phyloP scores from a whole-genome alignment of 2,113 vertebrate genomes.

The Tachycineta bicolor region DNA sequence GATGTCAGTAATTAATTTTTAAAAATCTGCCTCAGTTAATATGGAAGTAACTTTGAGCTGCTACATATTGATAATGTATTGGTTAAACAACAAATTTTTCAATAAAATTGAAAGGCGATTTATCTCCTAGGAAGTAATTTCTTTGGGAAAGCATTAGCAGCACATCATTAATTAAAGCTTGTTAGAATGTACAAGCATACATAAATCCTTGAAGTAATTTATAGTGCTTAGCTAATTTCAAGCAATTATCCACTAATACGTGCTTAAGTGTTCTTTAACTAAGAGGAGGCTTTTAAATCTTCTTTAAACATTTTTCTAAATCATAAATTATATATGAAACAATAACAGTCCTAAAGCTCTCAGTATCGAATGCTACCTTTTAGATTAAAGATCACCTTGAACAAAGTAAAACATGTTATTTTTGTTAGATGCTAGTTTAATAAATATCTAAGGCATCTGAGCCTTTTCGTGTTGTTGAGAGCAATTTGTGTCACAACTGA shows the following conservation, averaged over 20 bases:
- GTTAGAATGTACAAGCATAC: slow-evolving; percentile 78
- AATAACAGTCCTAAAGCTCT: slow-evolving; percentile 46
- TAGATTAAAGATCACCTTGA: neutral
- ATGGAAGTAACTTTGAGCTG: neutral
- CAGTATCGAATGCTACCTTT: neutral
- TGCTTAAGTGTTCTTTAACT: slow-evolving; percentile 81
- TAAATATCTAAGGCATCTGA: neutral
- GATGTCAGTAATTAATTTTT: neutral
- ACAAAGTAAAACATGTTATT: neutral
- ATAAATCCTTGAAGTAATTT: slow-evolving; percentile 83
- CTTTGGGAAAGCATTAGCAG: slow-evolving; percentile 78
- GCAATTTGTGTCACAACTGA: neutral
- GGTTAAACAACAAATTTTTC: slow-evolving; percentile 69
- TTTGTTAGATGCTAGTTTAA: neutral
- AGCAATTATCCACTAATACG: slow-evolving; percentile 81
- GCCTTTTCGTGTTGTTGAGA: neutral
- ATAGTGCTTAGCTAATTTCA: slow-evolving; percentile 80
- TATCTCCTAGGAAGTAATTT: slow-evolving; percentile 79
- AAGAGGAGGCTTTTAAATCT: slow-evolving; percentile 77
- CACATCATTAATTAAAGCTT: slow-evolving; percentile 83
- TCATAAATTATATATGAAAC: slow-evolving; percentile 70
- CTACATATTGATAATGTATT: slow-evolving; percentile 70
- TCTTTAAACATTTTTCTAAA: slow-evolving; percentile 71
- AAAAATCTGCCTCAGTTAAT: neutral
- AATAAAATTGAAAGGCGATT: slow-evolving; percentile 76